Base-by-base conservation (phyloP, 1,140 invertebrate species). In the Lutraria rhynchaena region DNA sequence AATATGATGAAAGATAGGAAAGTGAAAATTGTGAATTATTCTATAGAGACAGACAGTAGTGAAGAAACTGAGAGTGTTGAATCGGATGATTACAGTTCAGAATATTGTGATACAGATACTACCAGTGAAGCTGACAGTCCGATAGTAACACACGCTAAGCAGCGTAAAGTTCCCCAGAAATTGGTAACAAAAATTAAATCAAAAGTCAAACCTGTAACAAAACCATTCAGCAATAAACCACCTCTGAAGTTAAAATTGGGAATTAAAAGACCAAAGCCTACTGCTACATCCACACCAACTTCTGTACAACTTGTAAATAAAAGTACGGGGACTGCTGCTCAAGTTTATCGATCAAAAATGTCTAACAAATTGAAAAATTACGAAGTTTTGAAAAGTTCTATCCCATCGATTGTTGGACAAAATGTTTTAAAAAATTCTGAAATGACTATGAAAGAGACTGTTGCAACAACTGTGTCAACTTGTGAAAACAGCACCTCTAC, bases 181-280 rank as follows among this genome's bases (percentile, higher is more conserved):
- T 46, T 67, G 33, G 22, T 27, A 17, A 69, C 29, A 27, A 83
- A 58, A 49, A 49, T 78, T 65, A 74, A 53, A 63, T 37, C 15
- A 31, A 71, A 27, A 77, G 78, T 67, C 33, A 67, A 29, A 31
- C 19, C n/a, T 41, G 11, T 33, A 24, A 49, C 27, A 70, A 77
- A 82, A 60, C 58, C 76, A 55, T 55, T 24, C 22, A 85, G 77
- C 58, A 41, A 5, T 41, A 89, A 86, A 69, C 77, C 77, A 7
- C 78, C 84, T 24, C 70, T 89, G 19, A 89, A 88, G 75, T 83
- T 90, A 13, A 90, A 85, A 49, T 35, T 85, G 11, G 44, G 73
- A 49, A 15, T 60, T 5, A 75, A 61, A 22, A 60, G 31, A 41
- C 46, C 73, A 31, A 24, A 31, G 24, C 55, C 73, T 75, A n/a